Base-by-base conservation (phyloP, 2,113 vertebrate genomes). In the Oryzias melastigma region DNA sequence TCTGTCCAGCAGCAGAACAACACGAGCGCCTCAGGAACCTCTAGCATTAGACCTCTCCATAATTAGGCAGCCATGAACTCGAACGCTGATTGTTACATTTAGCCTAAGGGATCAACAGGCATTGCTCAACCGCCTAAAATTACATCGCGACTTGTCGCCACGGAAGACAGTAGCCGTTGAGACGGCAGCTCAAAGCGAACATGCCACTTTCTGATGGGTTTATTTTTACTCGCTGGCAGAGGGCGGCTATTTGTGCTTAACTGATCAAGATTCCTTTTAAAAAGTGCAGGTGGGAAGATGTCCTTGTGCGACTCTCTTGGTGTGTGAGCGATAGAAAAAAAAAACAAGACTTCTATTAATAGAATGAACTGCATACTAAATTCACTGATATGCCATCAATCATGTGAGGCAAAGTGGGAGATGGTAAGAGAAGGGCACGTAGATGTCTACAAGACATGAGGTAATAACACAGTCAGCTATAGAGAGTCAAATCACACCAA, bases 301-400 rank as follows among this genome's bases (percentile, higher is more conserved):
- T 65, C 62, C 65, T 57, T 25, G 55, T 61, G 15, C n/a, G 15
- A 14, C 43, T 5, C 55, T 52, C 40, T 59, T 14, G 24, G 49
- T 52, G 61, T 59, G 58, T 54, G 52, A 72, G 51, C 42, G 73
- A 77, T 0, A 60, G 52, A 16, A 61, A 82, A 77, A 86, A 35
- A 10, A 12, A 58, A 61, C 58, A 50, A 58, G 51, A 61, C 54
- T 15, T 22, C 85, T 87, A 87, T 82, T 81, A 86, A 87, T 87
- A 90, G 82, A 61, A 58, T 53, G 58, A 64, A 68, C 73, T 64
- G 75, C 72, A 53, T 53, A 51, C 63, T 63, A 66, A 75, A 72
- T 65, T 73, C 58, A 65, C 63, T 63, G 55, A 85, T 77, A 72
- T 70, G 66, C 59, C 81, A 89, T 90, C 82, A 89, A 91, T 91